Percentiles rank a stretch among this genome's conserved stretches.
Evolutionary conservation across 2,113 vertebrate species (phyloP).

Genomic region (Phyllostomus hastatus): DNA sequence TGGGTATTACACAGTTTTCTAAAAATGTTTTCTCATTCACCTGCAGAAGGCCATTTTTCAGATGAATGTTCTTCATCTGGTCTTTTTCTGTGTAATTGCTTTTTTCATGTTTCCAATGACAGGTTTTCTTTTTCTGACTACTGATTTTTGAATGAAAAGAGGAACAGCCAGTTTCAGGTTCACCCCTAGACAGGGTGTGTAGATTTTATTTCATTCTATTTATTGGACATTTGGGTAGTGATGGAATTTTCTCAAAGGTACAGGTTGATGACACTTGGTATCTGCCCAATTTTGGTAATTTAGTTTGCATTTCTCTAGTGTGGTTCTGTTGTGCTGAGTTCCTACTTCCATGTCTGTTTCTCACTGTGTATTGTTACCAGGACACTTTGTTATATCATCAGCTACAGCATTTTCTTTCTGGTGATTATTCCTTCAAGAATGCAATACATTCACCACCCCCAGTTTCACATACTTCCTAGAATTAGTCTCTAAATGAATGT

Average conservation of each 20-base stretch:
- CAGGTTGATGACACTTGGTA: neutral
- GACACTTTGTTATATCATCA: neutral
- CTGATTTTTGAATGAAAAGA: slow-evolving; percentile 32
- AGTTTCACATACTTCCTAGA: neutral
- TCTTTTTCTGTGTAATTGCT: neutral
- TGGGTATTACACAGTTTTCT: neutral
- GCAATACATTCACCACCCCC: neutral
- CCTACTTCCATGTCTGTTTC: neutral
- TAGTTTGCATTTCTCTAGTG: neutral
- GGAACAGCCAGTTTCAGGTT: neutral
- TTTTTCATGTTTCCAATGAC: neutral
- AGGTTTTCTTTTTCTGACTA: slow-evolving; percentile 30
- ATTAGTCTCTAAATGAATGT: neutral
- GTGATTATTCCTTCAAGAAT: neutral
- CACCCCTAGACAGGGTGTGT: slow-evolving; percentile 5
- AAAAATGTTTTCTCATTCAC: neutral
- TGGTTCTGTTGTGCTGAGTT: neutral
- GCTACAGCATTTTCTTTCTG: neutral
- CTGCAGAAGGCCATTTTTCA: neutral
- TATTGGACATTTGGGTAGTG: slow-evolving; percentile 2
- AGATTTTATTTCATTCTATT: neutral
- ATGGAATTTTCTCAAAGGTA: neutral
- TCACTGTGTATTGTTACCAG: neutral
- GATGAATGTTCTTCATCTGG: slow-evolving; percentile 6
- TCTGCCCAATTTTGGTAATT: neutral